These are phyloP conservation scores for Fundulus diaphanus DNA, from an alignment of 2,797 vertebrate species.

Conservation along the genomic window DNA sequence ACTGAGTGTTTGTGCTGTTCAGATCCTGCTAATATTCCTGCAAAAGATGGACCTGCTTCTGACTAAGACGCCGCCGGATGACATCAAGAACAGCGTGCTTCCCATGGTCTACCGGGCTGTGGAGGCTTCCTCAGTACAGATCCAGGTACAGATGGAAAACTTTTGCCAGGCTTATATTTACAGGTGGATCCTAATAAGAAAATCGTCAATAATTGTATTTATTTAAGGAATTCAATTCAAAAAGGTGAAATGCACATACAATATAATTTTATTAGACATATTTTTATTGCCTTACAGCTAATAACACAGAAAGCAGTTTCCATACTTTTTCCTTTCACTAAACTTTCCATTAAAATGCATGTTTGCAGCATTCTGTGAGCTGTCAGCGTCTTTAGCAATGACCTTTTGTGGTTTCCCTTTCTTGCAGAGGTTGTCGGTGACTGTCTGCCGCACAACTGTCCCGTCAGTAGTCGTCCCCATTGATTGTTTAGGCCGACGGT, in stretches of 20 bases:
- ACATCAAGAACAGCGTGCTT: slow-evolving; percentile 95
- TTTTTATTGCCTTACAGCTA: not conserved
- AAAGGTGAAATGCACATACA: not conserved
- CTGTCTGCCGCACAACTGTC: not conserved
- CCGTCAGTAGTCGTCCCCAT: not conserved
- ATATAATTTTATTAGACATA: not conserved
- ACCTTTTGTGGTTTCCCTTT: not conserved
- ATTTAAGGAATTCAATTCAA: not conserved
- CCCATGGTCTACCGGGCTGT: slow-evolving; percentile 98
- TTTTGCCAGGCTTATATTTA: not conserved
- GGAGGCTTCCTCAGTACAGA: slow-evolving; percentile 97
- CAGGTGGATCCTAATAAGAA: not conserved
- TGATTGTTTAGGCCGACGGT: too few species aligned
- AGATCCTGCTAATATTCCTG: slow-evolving; percentile 98
- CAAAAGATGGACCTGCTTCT: slow-evolving; percentile 99
- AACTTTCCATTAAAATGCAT: not conserved
- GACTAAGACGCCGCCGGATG: slow-evolving; percentile 96
- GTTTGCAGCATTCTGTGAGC: not conserved
- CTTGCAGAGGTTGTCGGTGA: not conserved
- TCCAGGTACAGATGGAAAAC: slow-evolving; percentile 86
- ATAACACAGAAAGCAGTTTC: not conserved
- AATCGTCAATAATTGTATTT: not conserved
- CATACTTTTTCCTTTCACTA: not conserved
- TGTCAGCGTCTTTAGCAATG: not conserved
- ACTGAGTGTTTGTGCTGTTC: slow-evolving; percentile 36